Evolutionary conservation across 1,140 invertebrate species (phyloP), one percentile per base, ranked within the genome.

Genomic region (Paralvinella palmiformis): DNA sequence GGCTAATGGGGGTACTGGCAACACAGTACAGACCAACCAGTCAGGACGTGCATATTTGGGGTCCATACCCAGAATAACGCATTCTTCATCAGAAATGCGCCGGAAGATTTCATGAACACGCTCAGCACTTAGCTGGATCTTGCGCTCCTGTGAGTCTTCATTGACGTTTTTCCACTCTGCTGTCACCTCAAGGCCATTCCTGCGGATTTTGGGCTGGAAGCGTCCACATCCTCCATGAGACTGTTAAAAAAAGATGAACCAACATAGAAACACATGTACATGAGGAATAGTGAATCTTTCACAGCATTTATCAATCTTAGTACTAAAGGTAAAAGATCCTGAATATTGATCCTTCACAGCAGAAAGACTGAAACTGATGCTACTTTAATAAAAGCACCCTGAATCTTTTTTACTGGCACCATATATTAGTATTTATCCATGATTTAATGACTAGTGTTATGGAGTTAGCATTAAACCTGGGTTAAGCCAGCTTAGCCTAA

Each of bases 101-200:
- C 96, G 96, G 15, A 99, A 87, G 66, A 99, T 96, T 82, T 98
- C 96, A 84, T 91, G 91, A 0, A 96, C 94, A 64, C 93, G 83
- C 78, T 99, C 96, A 0, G 96, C 97, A 3, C 91, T 91, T 0
- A 99, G 83, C 1, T 84, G 79, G 6, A 96, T 94, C 81, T 78
- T 82, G 35, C 69, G 73, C 62, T 79, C 79, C 81, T 98, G 95
- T 3, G 92, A 90, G 75, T 99, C 96, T 83, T 99, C 96, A 81
- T 98, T 98, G 0, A 94, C 86, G 74, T 98, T 88, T 79, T 99
- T 99, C 95, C 95, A 98, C 82, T 98, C 94, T 1, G 93, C 94
- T 3, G 88, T 89, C 13, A 99, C 83, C 68, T 99, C 96, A 7
- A 99, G 80, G 0, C 95, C 96, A 20, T 86, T 85, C 62, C 94